A percentile compares a stretch with the other conserved stretches of the same genome.
Conservation (phyloP, 2,797 vertebrate genomes). For the Sciaenops ocellatus region DNA sequence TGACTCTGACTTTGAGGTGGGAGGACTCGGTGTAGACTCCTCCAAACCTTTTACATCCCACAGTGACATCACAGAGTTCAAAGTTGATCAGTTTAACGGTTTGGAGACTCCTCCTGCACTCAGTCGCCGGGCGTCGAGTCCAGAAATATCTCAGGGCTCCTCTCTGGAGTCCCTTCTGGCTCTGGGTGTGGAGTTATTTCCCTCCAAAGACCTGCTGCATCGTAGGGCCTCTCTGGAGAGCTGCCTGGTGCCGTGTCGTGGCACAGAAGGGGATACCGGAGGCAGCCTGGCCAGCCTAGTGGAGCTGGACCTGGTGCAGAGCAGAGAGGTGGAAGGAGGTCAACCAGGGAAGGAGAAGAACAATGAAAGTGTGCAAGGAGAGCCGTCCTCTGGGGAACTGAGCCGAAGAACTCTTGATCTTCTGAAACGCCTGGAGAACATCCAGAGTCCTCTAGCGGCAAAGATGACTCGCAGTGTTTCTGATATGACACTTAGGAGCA, state of each 20-base stretch:
- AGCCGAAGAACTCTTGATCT: slow-evolving; percentile 97
- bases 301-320: slow-evolving; percentile 84
- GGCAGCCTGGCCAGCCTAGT: slow-evolving; percentile 88
- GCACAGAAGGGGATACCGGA: slow-evolving; percentile 74
- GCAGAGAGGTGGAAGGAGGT: slow-evolving; percentile 82
- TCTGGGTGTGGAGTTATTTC: slow-evolving; percentile 90
- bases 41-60: slow-evolving; percentile 9
- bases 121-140: slow-evolving; percentile 63
- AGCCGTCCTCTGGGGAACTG: slow-evolving; percentile 88
- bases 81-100: neutral
- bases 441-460: slow-evolving; percentile 90
- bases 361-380: neutral
- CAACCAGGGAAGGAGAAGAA: slow-evolving; percentile 69
- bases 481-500: slow-evolving; percentile 91
- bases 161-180: slow-evolving; percentile 94
- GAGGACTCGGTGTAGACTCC: neutral
- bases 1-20: slow-evolving; percentile 66
- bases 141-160: slow-evolving; percentile 87
- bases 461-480: slow-evolving; percentile 96
- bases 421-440: slow-evolving; percentile 95
- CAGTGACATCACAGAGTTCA: slow-evolving; percentile 55
- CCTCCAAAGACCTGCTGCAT: slow-evolving; percentile 86
- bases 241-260: slow-evolving; percentile 89
- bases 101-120: slow-evolving; percentile 42
- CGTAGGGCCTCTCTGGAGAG: slow-evolving; percentile 94